phyloP scores from a whole-genome alignment of 1,140 invertebrate species.

The Pseudomyrmex gracilis region DNA sequence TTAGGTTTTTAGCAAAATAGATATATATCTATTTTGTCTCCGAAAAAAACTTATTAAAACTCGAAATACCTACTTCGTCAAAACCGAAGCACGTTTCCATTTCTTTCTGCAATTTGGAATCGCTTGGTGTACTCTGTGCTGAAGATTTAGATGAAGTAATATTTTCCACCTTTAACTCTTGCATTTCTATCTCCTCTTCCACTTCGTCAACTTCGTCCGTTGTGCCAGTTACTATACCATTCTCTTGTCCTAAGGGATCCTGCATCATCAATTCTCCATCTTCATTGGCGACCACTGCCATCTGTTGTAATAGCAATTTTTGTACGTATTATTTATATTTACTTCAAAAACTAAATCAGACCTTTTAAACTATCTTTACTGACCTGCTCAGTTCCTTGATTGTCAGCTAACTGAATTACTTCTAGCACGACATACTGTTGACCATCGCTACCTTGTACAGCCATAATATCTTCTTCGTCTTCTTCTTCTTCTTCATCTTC shows the following conservation, averaged over 20 bases:
- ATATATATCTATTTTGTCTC: background rate
- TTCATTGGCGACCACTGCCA: constrained; percentile 84
- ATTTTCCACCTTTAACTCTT: constrained; percentile 80
- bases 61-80: constrained; percentile 88
- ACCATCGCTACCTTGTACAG: constrained; percentile 91
- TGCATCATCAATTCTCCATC: constrained; percentile 84
- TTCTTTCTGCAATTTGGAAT: constrained; percentile 87
- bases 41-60: constrained; percentile 27
- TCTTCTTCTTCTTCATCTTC: constrained; percentile 86
- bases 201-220: constrained; percentile 80
- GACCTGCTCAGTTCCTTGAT: constrained; percentile 85
- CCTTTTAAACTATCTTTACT: constrained; percentile 1
- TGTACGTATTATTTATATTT: constrained; percentile 10
- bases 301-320: constrained; percentile 68
- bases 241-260: constrained; percentile 83
- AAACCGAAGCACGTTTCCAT: constrained; percentile 95
- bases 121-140: constrained; percentile 80
- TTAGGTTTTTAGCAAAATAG: background rate
- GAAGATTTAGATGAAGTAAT: constrained; percentile 67
- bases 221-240: constrained; percentile 77
- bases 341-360: background rate
- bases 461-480: constrained; percentile 87
- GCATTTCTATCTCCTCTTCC: constrained; percentile 80
- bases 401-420: constrained; percentile 92
- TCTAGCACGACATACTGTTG: constrained; percentile 95